phyloP scores from a whole-genome alignment of 2,797 vertebrate species.

The Oceanodroma leucorhoa region DNA sequence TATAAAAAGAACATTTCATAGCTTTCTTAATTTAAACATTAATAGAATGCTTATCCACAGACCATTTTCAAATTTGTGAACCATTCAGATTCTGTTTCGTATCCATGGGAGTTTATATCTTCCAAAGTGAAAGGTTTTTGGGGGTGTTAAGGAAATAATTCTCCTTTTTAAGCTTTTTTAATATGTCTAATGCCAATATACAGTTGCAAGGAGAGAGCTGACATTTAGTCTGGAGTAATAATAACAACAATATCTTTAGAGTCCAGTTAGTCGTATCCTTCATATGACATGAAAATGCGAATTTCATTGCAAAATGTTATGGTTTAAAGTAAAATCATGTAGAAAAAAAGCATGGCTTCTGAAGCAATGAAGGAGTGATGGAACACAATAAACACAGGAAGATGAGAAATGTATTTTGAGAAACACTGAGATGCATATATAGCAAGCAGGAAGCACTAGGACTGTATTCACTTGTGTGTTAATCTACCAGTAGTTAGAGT shows the following conservation, averaged over 20 bases:
- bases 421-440: not conserved
- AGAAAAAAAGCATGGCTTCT: rapidly evolving
- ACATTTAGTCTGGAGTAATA: not conserved
- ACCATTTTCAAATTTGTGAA: not conserved
- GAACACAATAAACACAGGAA: not conserved
- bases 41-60: not conserved
- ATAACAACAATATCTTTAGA: not conserved
- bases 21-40: not conserved
- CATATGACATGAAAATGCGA: not conserved
- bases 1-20: not conserved
- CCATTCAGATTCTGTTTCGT: not conserved
- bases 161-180: not conserved
- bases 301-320: not conserved
- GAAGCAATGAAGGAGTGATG: not conserved
- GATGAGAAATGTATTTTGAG: not conserved
- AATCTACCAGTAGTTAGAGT: not conserved
- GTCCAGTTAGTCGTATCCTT: not conserved
- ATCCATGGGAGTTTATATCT: not conserved
- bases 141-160: not conserved
- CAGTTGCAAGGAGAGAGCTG: not conserved
- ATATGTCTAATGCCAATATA: not conserved
- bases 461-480: not conserved
- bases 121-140: not conserved
- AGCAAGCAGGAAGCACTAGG: not conserved
- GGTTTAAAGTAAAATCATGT: not conserved